Conservation (phyloP, 2,888 invertebrate genomes). For the Anthrax anthrax region DNA sequence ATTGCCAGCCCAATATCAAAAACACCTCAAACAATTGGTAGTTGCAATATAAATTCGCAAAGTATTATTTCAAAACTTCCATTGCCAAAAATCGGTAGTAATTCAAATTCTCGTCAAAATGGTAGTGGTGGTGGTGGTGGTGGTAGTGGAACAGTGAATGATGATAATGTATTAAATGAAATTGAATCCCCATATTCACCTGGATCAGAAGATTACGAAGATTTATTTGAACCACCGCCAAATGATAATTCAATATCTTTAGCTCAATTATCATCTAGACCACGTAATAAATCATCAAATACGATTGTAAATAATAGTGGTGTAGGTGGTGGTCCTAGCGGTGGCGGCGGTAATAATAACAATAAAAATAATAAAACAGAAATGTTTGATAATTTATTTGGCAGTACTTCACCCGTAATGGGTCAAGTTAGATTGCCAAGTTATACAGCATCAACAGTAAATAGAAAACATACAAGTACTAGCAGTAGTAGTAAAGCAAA, state of each 20-base stretch:
- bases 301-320: constrained; percentile 8
- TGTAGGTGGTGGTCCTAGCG: constrained; percentile 2
- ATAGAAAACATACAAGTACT: constrained; percentile 10
- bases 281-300: neutral
- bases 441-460: constrained; percentile 15
- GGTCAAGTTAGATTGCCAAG: constrained; percentile 18
- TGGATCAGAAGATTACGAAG: constrained; percentile 77
- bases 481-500: constrained; percentile 18
- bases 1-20: constrained; percentile 28
- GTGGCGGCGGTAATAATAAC: constrained; percentile 8
- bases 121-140: constrained; percentile 14
- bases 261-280: constrained; percentile 9
- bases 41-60: constrained; percentile 1
- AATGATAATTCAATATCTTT: constrained; percentile 1
- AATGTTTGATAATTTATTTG: constrained; percentile 51
- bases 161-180: constrained; percentile 44
- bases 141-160: constrained; percentile 24
- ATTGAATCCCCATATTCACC: constrained; percentile 79
- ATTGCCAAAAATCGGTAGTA: constrained; percentile 20
- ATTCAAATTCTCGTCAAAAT: constrained; percentile 15
- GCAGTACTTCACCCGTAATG: constrained; percentile 37
- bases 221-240: constrained; percentile 66
- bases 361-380: constrained; percentile 24
- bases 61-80: constrained; percentile 13
- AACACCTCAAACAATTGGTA: constrained; percentile 12